Evolutionary conservation across 2,113 vertebrate species (phyloP), one percentile per base, ranked within the genome.

Genomic region (Amblyopsis rosae): DNA sequence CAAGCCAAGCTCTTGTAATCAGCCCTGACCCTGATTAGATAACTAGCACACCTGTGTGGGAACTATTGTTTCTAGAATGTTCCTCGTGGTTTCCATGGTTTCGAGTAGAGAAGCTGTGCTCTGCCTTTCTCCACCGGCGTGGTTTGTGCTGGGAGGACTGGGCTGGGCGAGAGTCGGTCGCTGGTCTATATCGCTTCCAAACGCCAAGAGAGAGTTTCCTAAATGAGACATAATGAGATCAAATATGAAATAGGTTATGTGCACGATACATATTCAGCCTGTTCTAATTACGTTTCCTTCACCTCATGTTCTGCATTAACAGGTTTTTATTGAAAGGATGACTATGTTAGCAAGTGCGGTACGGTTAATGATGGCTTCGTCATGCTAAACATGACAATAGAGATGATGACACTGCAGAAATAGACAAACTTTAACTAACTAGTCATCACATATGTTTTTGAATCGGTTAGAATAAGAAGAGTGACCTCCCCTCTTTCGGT

Each of bases 161-260:
- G 92, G 72, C 12, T 91, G 90, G 64, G 84, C 89, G 59, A 63
- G 35, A 0, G 86, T 93, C 0, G 91, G 77, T 6, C 91, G 93
- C 80, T 92, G 87, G 67, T 94, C 90, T 19, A 91, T 88, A 64
- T 83, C 94, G 0, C 94, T 94, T 72, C 92, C 95, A 80, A 97
- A 99, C 54, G 90, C 92, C 78, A 84, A 86, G 11, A 98, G 94
- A 66, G 97, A 94, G 0, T 95, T 95, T 79, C 92, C 97, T 99
- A 26, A 62, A 56, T 56, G 69, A 66, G 41, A 84, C 53, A 82
- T 13, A 67, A 33, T 62, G 59, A 49, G 69, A 61, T 13, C 41
- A 51, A 55, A 65, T 51, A 13, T 33, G 69, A 69, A 47, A 67
- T 19, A 51, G 26, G n/a, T 63, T 47, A 56, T 41, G 15, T n/a